A percentile compares a stretch with the other conserved stretches of the same genome.
phyloP scores from a whole-genome alignment of 92 coral and sea anemone species.

The Scolanthus callimorphus region DNA sequence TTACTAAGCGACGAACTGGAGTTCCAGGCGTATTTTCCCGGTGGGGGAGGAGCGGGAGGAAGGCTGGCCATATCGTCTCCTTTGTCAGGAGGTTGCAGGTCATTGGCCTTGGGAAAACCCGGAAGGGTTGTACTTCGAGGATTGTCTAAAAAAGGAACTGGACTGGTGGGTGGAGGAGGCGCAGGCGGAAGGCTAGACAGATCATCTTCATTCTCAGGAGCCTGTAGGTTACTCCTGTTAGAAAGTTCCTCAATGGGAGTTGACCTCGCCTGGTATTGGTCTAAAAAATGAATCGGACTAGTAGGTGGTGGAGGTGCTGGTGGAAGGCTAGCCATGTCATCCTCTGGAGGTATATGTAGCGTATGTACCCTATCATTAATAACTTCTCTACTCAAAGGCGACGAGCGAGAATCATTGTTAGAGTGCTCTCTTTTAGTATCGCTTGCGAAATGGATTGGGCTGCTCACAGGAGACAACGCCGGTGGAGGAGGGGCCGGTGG shows the following conservation, averaged over 20 bases:
- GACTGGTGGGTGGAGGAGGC: not conserved
- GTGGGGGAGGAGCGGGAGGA: slow-evolving; percentile 87
- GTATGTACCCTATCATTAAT: no score
- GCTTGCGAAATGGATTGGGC: not conserved
- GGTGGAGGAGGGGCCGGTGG: slow-evolving; percentile 89
- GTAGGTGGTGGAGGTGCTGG: slow-evolving; percentile 66
- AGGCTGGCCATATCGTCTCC: slow-evolving; percentile 50
- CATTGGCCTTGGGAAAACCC: not conserved
- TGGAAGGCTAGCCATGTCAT: slow-evolving; percentile 60
- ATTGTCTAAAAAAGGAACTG: not conserved
- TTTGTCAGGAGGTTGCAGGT: not conserved
- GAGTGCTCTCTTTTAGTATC: no score
- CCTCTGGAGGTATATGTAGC: no score
- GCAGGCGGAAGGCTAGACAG: slow-evolving; percentile 38
- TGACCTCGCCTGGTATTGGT: not conserved
- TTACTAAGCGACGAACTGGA: no score
- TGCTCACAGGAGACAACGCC: not conserved
- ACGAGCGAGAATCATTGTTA: no score
- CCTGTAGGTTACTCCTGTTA: not conserved
- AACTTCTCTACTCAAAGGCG: no score
- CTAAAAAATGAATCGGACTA: not conserved
- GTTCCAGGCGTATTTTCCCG: not conserved
- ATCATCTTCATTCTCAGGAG: slow-evolving; percentile 21
- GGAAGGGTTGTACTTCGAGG: not conserved
- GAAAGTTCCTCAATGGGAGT: not conserved